Percentiles rank a stretch among this genome's conserved stretches.
Evolutionary conservation across 2,113 vertebrate species (phyloP).

Genomic region (Chlorodrepanis virens): DNA sequence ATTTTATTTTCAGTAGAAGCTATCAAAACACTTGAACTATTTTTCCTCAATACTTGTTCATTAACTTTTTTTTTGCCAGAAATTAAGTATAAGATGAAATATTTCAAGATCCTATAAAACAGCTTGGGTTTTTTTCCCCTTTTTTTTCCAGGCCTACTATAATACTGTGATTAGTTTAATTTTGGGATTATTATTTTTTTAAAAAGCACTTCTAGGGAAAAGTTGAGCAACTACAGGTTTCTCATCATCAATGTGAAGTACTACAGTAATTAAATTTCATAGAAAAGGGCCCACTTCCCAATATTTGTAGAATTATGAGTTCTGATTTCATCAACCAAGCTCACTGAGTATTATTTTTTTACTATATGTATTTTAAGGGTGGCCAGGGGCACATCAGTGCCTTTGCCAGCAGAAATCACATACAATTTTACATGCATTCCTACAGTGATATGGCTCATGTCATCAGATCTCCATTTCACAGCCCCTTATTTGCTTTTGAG

Average conservation of each 20-base stretch:
- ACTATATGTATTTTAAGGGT: neutral
- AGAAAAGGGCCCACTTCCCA: neutral
- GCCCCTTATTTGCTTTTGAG: neutral
- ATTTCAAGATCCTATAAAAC: neutral
- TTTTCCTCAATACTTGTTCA: neutral
- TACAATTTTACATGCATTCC: neutral
- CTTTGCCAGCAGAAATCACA: neutral
- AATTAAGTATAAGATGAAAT: neutral
- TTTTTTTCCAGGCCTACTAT: neutral
- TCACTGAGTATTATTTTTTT: neutral
- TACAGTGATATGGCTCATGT: neutral
- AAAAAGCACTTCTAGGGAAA: neutral
- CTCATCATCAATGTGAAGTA: neutral
- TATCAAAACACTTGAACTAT: neutral
- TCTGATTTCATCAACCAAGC: neutral
- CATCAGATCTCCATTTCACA: neutral
- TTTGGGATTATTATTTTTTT: neutral
- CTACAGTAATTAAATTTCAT: neutral
- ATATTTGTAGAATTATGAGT: neutral
- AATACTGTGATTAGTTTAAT: neutral
- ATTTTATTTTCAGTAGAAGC: neutral
- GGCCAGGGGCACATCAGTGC: neutral
- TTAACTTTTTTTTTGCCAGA: neutral
- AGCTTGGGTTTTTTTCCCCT: neutral
- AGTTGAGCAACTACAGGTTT: neutral